Evolutionary conservation across 2,113 vertebrate genomes (phyloP), one percentile per base, ranked within the genome.

Genomic region (Vireo altiloquus): DNA sequence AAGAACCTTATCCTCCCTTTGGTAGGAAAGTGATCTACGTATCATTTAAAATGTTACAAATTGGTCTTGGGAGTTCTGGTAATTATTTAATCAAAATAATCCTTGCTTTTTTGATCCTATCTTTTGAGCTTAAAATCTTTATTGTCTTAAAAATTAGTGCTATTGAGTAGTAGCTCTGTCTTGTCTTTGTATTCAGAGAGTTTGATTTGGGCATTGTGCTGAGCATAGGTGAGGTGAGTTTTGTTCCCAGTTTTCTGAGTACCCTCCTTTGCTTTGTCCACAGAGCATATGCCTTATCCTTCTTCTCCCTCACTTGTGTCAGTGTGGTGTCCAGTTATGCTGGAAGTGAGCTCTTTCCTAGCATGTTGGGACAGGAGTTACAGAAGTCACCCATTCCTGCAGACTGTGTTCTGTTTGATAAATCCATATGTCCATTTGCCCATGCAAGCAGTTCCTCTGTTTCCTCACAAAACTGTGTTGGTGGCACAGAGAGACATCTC

Each of bases 291-390:
- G 18, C 66, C 60, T 77, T n/a, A 23, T 37, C 13, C 50, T 46
- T 59, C 21, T 28, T 76, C 35, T 84, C 14, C n/a, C 33, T 71
- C 27, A 16, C 1, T 1, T 39, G 0, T 28, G 46, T 15, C 54
- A 1, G 0, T 31, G 47, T 52, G 61, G 31, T 2, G 2, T 33
- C 61, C 50, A 53, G 31, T 52, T 72, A 3, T 22, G 25, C 42
- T 61, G 61, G 35, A 79, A 72, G 31, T 23, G 57, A 77, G 42
- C 46, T 61, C 70, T 69, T 72, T 50, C 63, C 8, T 13, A 10
- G 13, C 25, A 9, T 3, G 7, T 15, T 74, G 40, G 54, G 47
- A 44, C 30, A 75, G 53, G 30, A 87, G 42, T 63, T 42, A 13
- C 40, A n/a, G 9, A 61, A 90, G n/a, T 50, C 9, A 3, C 22